Evolutionary conservation across 2,113 vertebrate species (phyloP).

Genomic region (Thymallus thymallus): DNA sequence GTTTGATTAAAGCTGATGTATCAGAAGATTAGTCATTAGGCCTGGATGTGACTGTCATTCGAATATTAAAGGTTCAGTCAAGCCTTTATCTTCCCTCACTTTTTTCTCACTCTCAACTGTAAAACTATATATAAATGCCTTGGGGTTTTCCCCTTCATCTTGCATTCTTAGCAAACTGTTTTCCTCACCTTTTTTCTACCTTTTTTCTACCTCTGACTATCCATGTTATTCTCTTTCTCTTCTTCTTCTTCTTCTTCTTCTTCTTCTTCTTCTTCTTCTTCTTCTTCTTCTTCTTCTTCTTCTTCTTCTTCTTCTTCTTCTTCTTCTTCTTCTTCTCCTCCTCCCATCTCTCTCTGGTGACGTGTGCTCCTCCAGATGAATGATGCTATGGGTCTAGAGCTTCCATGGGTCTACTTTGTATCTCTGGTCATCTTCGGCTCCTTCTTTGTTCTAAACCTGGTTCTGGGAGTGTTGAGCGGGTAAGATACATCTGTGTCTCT

Average conservation of each 20-base stretch:
- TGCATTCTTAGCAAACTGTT: background rate
- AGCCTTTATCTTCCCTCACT: no score
- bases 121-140: background rate
- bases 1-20: slow-evolving; percentile 21
- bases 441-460: slow-evolving; percentile 99
- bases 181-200: slow-evolving; percentile 18
- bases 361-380: slow-evolving; percentile 85
- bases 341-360: slow-evolving; percentile 20
- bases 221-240: background rate
- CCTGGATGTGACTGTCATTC: slow-evolving; percentile 46
- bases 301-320: no score
- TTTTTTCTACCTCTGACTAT: slow-evolving; percentile 32
- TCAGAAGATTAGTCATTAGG: slow-evolving; percentile 34
- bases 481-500: slow-evolving; percentile 82
- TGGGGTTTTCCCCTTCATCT: background rate
- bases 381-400: slow-evolving; percentile 99
- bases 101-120: no score
- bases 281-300: no score
- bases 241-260: no score
- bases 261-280: no score
- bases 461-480: slow-evolving; percentile 99
- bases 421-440: slow-evolving; percentile 99
- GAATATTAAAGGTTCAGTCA: background rate
- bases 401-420: slow-evolving; percentile 99
- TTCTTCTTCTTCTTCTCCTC: background rate